Percentiles rank a stretch among this genome's conserved stretches.
Conservation (phyloP, 2,888 invertebrate species). For the Caenorhabditis afra region DNA sequence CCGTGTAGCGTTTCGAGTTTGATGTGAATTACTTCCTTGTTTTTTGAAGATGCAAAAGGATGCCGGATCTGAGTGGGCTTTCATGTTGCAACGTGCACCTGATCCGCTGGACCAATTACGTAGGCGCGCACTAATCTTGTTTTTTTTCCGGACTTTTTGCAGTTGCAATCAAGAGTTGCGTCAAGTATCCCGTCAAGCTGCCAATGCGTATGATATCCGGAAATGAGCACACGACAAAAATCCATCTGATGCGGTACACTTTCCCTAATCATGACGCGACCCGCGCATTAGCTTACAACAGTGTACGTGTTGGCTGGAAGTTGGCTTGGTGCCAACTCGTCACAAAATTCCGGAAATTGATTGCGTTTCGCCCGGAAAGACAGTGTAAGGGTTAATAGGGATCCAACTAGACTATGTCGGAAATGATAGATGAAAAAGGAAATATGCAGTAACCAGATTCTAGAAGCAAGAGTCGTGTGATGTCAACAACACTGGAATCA, state of each 20-base stretch:
- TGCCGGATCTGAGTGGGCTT: slow-evolving; percentile 10
- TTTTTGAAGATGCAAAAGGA: slow-evolving; percentile 13
- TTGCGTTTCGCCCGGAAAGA: not conserved
- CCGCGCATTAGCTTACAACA: no score
- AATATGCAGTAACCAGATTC: not conserved
- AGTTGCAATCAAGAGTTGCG: slow-evolving; percentile 11
- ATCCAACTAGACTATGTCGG: slow-evolving; percentile 2
- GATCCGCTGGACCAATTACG: slow-evolving; percentile 21
- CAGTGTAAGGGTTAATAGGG: not conserved
- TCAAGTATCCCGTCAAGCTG: no score
- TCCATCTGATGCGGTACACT: not conserved
- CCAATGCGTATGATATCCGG: slow-evolving; percentile 15
- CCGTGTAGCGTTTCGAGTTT: no score
- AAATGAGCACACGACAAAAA: slow-evolving; percentile 1
- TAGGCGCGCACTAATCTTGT: not conserved
- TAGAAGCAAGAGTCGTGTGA: not conserved
- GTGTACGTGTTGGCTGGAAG: no score
- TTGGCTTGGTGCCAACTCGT: not conserved
- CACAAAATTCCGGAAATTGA: slow-evolving; percentile 18
- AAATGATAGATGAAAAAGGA: slow-evolving; percentile 19
- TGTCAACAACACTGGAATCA: not conserved
- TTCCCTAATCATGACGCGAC: no score
- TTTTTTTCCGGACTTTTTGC: slow-evolving; percentile 19
- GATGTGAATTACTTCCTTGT: slow-evolving; percentile 22
- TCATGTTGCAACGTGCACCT: slow-evolving; percentile 26